Evolutionary conservation across 1,140 invertebrate genomes (phyloP).

Genomic region (Bactericera cockerelli): DNA sequence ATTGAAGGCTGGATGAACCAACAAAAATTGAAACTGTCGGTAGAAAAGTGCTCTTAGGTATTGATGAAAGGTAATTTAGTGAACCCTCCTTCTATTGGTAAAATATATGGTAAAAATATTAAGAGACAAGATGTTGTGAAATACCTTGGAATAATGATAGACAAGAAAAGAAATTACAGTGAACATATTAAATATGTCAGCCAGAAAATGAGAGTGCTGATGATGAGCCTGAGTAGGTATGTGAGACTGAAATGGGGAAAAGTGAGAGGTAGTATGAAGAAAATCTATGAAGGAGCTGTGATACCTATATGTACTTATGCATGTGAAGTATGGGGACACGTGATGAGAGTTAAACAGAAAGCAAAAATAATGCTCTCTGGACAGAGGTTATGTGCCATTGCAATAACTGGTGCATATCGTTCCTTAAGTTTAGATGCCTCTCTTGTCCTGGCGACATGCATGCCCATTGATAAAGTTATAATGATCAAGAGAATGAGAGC

Average conservation of each 20-base stretch:
- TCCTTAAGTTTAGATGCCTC: neutral
- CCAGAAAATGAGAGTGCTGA: neutral
- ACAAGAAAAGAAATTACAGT: neutral
- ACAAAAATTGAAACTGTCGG: conserved; percentile 1
- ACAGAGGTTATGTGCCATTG: conserved; percentile 1
- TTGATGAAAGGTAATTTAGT: neutral
- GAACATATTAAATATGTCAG: neutral
- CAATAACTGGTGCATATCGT: neutral
- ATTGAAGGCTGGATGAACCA: neutral
- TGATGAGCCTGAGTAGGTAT: neutral
- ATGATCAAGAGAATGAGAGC: neutral
- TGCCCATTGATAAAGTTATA: conserved; percentile 3
- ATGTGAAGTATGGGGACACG: conserved; percentile 1
- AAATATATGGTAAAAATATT: neutral
- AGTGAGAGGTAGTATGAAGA: neutral
- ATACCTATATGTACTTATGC: neutral
- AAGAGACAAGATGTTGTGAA: neutral
- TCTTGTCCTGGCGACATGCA: neutral
- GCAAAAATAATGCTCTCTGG: neutral
- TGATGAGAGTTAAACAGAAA: neutral
- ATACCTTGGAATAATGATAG: conserved; percentile 1
- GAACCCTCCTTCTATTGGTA: neutral
- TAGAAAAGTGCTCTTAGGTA: neutral
- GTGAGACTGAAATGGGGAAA: neutral
- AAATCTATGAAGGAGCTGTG: neutral